Evolutionary conservation across 1,140 invertebrate species (phyloP), one percentile per base, ranked within the genome.

Genomic region (Neomicropteryx cornuta): DNA sequence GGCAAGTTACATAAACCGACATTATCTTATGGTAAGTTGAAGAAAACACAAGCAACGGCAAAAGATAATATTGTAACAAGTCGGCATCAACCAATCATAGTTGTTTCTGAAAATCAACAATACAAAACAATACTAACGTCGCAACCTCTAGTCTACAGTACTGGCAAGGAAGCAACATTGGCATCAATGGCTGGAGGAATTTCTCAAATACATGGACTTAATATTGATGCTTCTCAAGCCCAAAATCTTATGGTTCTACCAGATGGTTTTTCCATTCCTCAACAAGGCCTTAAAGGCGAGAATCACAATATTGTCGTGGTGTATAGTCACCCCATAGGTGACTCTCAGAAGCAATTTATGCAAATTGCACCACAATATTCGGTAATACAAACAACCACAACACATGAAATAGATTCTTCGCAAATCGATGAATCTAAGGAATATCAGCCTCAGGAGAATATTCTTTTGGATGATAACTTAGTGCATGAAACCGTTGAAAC

Each of bases 251-350:
- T 68, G 55, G 58, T 67, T 27, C 60, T 64, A 34, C 61, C 52
- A 47, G 53, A 63, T 34, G 51, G 62, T 38, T 68, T 56, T 46
- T 53, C 58, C 36, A 49, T 67, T 56, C 62, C 62, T 20, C 45
- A 58, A 33, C 56, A 63, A 46, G 43, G 58, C 11, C 58, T 67
- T 24, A 42, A 58, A 21, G 42, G 53, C 22, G 62, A 72, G 34
- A 72, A 72, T 53, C 67, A 70, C 4, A 75, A 74, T 45, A 73
- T 73, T 50, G 71, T 75, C 17, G 71, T 75, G 20, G 62, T 75
- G n/a, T 75, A 74, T 37, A 73, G 71, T 50, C 71, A 75, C 51
- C 63, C 66, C 21, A 58, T 71, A 18, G 65, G 71, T 50, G 62
- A 66, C 31, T 58, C 64, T 50, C 59, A 62, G 45, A 71, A 70